These are phyloP conservation scores for Drosophila micromelanica DNA, from an alignment of 1,140 invertebrate genomes.

Conservation along the genomic window DNA sequence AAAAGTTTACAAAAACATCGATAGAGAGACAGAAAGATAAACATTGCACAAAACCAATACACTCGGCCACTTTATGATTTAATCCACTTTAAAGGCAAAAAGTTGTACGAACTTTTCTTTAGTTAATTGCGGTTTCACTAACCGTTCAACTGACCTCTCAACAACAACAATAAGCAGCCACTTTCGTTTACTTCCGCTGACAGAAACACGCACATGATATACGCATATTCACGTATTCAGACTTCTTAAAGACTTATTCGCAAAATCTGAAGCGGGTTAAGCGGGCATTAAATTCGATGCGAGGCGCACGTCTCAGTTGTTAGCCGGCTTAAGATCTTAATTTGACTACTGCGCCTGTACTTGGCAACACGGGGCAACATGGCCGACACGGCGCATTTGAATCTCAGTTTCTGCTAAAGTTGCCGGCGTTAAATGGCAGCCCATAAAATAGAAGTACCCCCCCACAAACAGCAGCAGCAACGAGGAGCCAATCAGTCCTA, in stretches of 20 bases:
- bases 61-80: too few relatives aligned
- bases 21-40: too few relatives aligned
- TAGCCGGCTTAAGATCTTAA: slow-evolving; percentile 47
- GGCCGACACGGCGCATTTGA: slow-evolving; percentile 11
- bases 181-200: slow-evolving; percentile 7
- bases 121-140: slow-evolving; percentile 56
- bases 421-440: slow-evolving; percentile 54
- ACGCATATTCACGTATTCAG: slow-evolving; percentile 13
- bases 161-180: background rate
- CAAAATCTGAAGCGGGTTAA: slow-evolving; percentile 41
- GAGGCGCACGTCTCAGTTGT: slow-evolving; percentile 23
- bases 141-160: background rate
- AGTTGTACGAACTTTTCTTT: slow-evolving; percentile 32
- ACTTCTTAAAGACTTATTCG: slow-evolving; percentile 22
- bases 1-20: too few relatives aligned
- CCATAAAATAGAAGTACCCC: slow-evolving; percentile 63
- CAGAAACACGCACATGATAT: background rate
- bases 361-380: slow-evolving; percentile 22
- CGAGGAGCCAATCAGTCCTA: slow-evolving; percentile 35
- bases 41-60: too few relatives aligned
- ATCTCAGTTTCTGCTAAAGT: slow-evolving; percentile 39
- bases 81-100: background rate
- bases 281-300: slow-evolving; percentile 41
- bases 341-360: slow-evolving; percentile 32
- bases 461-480: background rate